These are phyloP conservation scores for Nephrotoma appendiculata DNA, from an alignment of 2,888 invertebrate genomes.

Conservation along the genomic window DNA sequence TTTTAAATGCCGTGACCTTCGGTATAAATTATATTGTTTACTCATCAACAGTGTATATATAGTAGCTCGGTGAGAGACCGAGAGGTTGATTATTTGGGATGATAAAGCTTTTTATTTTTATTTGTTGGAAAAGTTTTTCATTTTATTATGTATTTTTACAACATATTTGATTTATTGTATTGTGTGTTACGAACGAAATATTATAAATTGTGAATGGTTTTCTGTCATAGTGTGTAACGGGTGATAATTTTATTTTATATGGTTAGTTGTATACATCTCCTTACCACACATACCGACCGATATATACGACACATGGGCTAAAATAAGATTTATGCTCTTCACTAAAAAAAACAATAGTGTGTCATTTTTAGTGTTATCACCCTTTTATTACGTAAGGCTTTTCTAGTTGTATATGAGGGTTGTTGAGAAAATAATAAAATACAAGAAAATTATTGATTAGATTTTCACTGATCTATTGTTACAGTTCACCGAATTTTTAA, in stretches of 20 bases:
- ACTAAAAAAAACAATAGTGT: neutral
- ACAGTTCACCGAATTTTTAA: neutral
- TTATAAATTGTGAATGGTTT: neutral
- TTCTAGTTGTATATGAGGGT: neutral
- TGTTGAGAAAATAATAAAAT: neutral
- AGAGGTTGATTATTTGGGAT: neutral
- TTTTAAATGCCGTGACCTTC: neutral
- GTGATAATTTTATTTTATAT: neutral
- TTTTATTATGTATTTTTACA: neutral
- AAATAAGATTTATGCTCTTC: neutral
- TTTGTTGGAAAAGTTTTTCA: neutral
- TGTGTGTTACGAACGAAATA: neutral
- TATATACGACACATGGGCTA: neutral
- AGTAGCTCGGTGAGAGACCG: too few relatives aligned
- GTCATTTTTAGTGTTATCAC: neutral
- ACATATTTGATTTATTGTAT: neutral
- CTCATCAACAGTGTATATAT: neutral
- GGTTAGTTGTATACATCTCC: neutral
- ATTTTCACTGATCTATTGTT: neutral
- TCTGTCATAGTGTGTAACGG: neutral
- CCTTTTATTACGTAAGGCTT: neutral
- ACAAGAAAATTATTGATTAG: neutral
- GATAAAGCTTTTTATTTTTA: neutral
- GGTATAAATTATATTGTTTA: neutral
- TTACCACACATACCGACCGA: neutral